Percentiles rank a stretch among this genome's conserved stretches.
These are phyloP conservation scores for Scolanthus callimorphus DNA, from an alignment of 92 coral and sea anemone genomes.

Conservation along the genomic window DNA sequence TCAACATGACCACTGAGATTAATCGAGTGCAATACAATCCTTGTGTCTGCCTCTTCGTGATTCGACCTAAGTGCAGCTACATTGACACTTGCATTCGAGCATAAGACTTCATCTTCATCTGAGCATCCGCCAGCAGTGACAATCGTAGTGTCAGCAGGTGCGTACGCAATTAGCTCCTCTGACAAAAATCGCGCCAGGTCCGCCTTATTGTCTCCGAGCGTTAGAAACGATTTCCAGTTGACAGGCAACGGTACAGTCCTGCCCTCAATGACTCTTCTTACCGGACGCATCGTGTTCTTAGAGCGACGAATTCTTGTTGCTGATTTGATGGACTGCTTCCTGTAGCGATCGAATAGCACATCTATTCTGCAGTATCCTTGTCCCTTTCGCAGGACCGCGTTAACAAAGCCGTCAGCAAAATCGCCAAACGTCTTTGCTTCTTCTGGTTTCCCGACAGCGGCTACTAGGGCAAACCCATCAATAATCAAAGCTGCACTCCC, in stretches of 20 bases:
- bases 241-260: constrained; percentile 40
- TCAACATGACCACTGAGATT: too few relatives aligned
- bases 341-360: constrained; percentile 52
- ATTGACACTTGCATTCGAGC: too few relatives aligned
- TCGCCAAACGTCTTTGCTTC: constrained; percentile 32
- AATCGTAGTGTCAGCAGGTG: constrained; percentile 38
- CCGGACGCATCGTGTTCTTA: constrained; percentile 32
- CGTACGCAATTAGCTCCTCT: constrained; percentile 32
- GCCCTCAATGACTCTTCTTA: constrained; percentile 46
- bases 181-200: constrained; percentile 55
- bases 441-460: constrained; percentile 26
- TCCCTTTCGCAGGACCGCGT: too few relatives aligned
- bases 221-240: constrained; percentile 42
- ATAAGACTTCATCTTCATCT: too few relatives aligned
- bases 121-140: too few relatives aligned
- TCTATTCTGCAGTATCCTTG: too few relatives aligned
- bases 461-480: constrained; percentile 51
- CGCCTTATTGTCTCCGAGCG: constrained; percentile 61
- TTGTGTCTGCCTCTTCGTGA: too few relatives aligned
- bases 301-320: too few relatives aligned
- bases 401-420: too few relatives aligned
- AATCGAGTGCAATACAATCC: too few relatives aligned
- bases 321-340: too few relatives aligned
- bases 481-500: constrained; percentile 21
- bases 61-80: too few relatives aligned